A percentile compares a stretch with the other conserved stretches of the same genome.
Conservation (phyloP, 2,113 vertebrate species). For the Elanoides forficatus region DNA sequence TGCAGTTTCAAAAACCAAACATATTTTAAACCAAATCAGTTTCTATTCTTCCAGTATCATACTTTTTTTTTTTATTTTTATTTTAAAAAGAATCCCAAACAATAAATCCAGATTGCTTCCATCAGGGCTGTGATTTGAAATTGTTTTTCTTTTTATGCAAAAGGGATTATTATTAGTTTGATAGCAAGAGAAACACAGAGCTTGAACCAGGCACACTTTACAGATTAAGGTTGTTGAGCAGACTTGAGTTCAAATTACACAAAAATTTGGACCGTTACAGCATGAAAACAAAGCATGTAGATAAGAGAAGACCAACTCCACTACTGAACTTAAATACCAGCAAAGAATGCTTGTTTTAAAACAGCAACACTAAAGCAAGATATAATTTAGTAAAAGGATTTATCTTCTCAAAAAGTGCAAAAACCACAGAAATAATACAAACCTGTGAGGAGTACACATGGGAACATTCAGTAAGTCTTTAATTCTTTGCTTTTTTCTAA, state of each 20-base stretch:
- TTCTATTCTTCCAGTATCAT: neutral
- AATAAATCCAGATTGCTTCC: neutral
- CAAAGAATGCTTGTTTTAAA: neutral
- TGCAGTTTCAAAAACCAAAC: neutral
- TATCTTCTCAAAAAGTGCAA: neutral
- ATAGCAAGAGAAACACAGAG: neutral
- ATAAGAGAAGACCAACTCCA: neutral
- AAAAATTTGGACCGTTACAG: neutral
- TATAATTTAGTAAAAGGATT: neutral
- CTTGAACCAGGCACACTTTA: neutral
- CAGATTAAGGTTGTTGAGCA: neutral
- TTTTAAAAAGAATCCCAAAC: neutral
- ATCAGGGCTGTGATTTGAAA: neutral
- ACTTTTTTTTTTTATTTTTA: neutral
- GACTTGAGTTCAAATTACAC: neutral
- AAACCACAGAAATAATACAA: neutral
- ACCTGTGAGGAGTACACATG: conserved; percentile 82
- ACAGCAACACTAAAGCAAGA: neutral
- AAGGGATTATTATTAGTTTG: neutral
- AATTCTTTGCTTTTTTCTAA: conserved; percentile 90
- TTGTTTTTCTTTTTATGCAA: neutral
- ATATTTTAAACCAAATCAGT: neutral
- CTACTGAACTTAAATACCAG: neutral
- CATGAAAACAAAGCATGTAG: neutral
- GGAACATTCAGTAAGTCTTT: conserved; percentile 86